Percentiles rank a stretch among this genome's conserved stretches.
Evolutionary conservation across 2,888 invertebrate species (phyloP).

Genomic region (Drosophila melanocephala): DNA sequence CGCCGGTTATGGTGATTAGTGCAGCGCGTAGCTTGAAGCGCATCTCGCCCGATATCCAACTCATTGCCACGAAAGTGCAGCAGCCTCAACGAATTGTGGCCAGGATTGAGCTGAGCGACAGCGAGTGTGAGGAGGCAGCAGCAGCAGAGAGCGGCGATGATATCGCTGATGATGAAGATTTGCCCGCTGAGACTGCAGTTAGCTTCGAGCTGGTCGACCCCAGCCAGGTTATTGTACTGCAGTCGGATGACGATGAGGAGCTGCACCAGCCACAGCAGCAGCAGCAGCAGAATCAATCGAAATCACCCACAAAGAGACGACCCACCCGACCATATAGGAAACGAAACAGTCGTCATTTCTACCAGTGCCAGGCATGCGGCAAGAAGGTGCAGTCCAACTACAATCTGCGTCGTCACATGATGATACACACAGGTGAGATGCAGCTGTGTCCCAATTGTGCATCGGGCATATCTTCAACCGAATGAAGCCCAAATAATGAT

Average conservation of each 20-base stretch:
- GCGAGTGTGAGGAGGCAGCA: constrained; percentile 53
- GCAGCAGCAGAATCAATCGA: neutral
- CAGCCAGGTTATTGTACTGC: constrained; percentile 60
- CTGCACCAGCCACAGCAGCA: constrained; percentile 32
- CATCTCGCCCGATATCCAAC: constrained; percentile 72
- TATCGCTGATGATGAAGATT: constrained; percentile 36
- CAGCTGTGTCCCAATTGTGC: constrained; percentile 12
- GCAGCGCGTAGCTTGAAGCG: constrained; percentile 50
- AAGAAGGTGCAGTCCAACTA: constrained; percentile 84
- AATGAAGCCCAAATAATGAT: neutral
- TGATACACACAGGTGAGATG: constrained; percentile 84
- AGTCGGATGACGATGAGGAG: constrained; percentile 64
- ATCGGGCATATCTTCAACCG: neutral
- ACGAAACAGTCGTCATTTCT: constrained; percentile 81
- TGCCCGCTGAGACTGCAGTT: constrained; percentile 58
- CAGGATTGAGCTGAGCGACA: constrained; percentile 78
- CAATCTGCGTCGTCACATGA: constrained; percentile 85
- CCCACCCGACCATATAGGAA: constrained; percentile 68
- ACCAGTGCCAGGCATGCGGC: constrained; percentile 84
- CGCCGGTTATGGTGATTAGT: constrained; percentile 44
- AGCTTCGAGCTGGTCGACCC: constrained; percentile 64
- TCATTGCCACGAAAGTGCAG: constrained; percentile 66
- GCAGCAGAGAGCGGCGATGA: constrained; percentile 26
- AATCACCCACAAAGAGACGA: constrained; percentile 22
- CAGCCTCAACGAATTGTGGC: constrained; percentile 72